Percentiles rank a stretch among this genome's conserved stretches.
These are phyloP conservation scores for Sardina pilchardus DNA, from an alignment of 2,113 vertebrate species.

Conservation along the genomic window DNA sequence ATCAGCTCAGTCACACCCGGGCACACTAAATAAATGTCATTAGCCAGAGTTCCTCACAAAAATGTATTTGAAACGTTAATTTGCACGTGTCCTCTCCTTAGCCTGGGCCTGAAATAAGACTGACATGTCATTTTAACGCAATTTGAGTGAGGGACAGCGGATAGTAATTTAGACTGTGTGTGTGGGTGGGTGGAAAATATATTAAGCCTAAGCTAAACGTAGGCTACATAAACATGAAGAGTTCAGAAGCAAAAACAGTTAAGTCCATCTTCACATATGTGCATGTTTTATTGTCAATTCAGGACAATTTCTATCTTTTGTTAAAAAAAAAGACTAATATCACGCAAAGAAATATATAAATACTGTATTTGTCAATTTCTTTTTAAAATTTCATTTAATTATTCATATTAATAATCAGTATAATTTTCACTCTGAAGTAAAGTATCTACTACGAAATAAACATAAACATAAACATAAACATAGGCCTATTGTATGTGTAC, in stretches of 20 bases:
- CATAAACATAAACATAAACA: neutral
- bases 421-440: too few species aligned
- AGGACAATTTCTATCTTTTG: too few species aligned
- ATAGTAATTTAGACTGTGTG: neutral
- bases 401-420: too few species aligned
- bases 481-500: neutral
- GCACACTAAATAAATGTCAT: conserved; percentile 3
- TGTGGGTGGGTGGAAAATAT: neutral
- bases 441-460: too few species aligned
- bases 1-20: neutral
- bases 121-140: neutral
- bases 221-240: too few species aligned
- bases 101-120: neutral
- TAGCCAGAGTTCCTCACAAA: neutral
- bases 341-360: too few species aligned
- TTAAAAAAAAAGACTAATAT: too few species aligned
- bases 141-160: neutral
- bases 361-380: too few species aligned
- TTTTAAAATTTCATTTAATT: too few species aligned
- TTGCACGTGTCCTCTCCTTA: neutral
- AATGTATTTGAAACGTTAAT: neutral
- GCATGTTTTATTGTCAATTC: too few species aligned
- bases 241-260: too few species aligned
- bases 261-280: too few species aligned
- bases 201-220: neutral